Evolutionary conservation across 2,888 invertebrate genomes (phyloP).

Genomic region (Andrena flavipes): DNA sequence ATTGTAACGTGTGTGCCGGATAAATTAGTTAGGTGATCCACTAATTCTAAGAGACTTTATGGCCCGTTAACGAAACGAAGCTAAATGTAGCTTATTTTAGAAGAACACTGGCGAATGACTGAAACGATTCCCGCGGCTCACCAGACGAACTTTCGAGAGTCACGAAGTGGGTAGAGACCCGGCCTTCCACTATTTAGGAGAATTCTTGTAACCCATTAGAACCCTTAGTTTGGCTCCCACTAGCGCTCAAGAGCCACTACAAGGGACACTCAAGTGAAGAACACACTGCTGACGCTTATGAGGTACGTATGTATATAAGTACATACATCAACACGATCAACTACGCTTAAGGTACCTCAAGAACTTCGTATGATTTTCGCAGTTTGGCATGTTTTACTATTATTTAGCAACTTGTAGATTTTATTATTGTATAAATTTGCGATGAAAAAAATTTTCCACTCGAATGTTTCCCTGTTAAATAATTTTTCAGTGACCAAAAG

Average conservation of each 20-base stretch:
- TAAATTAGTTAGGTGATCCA: background rate
- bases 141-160: background rate
- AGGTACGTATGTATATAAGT: no score
- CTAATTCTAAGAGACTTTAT: background rate
- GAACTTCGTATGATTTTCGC: no score
- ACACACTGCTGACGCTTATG: no score
- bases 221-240: conserved; percentile 1
- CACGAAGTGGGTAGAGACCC: background rate
- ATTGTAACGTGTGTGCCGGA: background rate
- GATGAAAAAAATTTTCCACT: no score
- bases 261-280: background rate
- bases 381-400: no score
- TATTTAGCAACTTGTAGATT: no score
- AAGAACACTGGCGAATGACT: conserved; percentile 1
- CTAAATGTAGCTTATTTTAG: background rate
- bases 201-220: background rate
- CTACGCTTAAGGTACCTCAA: no score
- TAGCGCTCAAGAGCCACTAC: background rate
- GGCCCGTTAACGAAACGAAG: background rate
- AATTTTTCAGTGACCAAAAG: no score
- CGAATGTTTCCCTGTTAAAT: no score
- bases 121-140: background rate
- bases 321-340: no score
- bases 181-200: background rate
- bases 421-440: no score